Conservation (phyloP, 2,797 vertebrate genomes). For the Steatocranus sp. region DNA sequence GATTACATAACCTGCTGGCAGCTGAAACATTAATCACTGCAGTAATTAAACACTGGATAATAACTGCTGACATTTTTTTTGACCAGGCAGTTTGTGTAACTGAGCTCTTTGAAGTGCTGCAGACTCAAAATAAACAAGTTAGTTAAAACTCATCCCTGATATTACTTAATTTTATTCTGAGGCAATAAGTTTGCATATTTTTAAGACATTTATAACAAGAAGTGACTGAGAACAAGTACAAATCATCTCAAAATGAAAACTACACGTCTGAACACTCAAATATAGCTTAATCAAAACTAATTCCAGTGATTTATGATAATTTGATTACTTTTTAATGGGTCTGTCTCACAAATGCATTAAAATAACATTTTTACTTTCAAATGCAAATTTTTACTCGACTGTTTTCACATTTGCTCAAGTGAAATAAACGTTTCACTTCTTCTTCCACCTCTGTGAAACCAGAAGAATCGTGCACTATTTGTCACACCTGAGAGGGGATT, state of each 20-base stretch:
- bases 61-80: neutral
- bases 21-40: neutral
- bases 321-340: neutral
- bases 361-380: neutral
- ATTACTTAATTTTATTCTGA: rapidly evolving
- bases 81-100: rapidly evolving
- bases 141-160: neutral
- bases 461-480: neutral
- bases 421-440: neutral
- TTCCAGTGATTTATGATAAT: rapidly evolving
- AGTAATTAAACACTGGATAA: neutral
- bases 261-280: neutral
- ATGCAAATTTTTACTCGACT: neutral
- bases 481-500: neutral
- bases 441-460: neutral
- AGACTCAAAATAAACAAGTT: neutral
- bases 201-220: neutral
- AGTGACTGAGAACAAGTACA: neutral
- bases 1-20: neutral
- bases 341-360: neutral
- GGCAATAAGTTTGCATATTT: neutral
- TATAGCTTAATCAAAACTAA: rapidly evolving
- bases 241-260: neutral
- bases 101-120: neutral
- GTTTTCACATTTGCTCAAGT: neutral